Evolutionary conservation across 53 echinoderm and acorn worm species (phyloP).

Genomic region (Luidia sarsii): DNA sequence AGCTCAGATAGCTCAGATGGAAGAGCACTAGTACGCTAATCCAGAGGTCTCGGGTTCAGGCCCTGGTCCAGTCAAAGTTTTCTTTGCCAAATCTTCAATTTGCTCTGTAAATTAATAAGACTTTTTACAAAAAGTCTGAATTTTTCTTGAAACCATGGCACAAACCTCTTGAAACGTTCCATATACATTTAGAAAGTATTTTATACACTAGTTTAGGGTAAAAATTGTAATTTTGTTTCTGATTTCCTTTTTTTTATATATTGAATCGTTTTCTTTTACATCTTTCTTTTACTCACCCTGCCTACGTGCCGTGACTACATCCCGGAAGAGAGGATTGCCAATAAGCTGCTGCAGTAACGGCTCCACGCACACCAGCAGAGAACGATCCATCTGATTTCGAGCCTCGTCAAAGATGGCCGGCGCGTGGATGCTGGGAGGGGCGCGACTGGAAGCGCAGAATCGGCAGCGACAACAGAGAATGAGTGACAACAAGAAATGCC

Average conservation of each 20-base stretch:
- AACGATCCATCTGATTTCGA: conserved; percentile 60
- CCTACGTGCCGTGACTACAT: conserved; percentile 49
- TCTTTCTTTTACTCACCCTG: conserved; percentile 38
- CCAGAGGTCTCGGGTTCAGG: no score
- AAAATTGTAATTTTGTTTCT: background rate
- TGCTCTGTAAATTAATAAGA: no score
- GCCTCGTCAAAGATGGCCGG: conserved; percentile 53
- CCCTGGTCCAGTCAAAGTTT: no score
- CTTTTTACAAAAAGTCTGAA: no score
- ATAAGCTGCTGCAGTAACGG: conserved; percentile 76
- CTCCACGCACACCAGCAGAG: conserved; percentile 80
- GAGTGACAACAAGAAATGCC: no score
- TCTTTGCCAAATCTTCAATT: no score
- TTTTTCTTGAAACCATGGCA: no score
- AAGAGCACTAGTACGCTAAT: no score
- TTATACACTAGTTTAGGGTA: background rate
- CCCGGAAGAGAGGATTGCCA: conserved; percentile 62
- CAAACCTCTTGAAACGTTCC: no score
- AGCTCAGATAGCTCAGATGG: no score
- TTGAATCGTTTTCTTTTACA: background rate
- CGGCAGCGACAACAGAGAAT: no score
- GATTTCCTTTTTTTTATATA: background rate
- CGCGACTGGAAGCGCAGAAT: no score
- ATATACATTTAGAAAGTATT: background rate
- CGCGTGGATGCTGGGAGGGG: conserved; percentile 72